Evolutionary conservation across 2,113 vertebrate species (phyloP).

Genomic region (Orcinus orca): DNA sequence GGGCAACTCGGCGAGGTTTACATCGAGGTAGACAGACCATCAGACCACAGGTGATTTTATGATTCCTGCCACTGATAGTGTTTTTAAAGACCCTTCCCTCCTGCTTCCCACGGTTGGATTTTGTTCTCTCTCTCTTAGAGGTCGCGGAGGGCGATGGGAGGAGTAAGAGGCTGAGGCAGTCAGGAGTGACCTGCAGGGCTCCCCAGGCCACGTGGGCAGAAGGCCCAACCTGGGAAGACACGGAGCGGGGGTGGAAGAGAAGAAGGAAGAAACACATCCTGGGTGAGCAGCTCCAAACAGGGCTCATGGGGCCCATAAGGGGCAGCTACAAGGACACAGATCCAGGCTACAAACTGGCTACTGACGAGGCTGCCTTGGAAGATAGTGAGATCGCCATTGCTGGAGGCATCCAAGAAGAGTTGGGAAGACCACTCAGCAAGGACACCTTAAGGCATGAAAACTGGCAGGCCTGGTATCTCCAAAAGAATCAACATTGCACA

Average conservation of each 20-base stretch:
- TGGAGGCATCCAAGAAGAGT: not conserved
- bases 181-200: not conserved
- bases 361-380: rapidly evolving
- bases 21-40: rapidly evolving
- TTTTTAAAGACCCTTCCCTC: not conserved
- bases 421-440: not conserved
- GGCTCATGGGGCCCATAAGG: not conserved
- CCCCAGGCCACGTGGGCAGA: rapidly evolving
- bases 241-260: too few species aligned
- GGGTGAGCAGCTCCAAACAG: rapidly evolving
- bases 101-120: rapidly evolving
- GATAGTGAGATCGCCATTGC: not conserved
- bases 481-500: too few species aligned
- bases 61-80: rapidly evolving
- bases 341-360: not conserved
- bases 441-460: not conserved
- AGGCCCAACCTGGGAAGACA: not conserved
- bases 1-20: not conserved
- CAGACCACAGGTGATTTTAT: rapidly evolving
- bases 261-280: too few species aligned
- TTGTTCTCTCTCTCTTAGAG: not conserved
- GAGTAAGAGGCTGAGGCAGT: rapidly evolving
- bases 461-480: not conserved
- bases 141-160: rapidly evolving
- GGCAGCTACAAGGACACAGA: not conserved